Conservation (phyloP, 2,888 invertebrate species). For the Lithophane socia region DNA sequence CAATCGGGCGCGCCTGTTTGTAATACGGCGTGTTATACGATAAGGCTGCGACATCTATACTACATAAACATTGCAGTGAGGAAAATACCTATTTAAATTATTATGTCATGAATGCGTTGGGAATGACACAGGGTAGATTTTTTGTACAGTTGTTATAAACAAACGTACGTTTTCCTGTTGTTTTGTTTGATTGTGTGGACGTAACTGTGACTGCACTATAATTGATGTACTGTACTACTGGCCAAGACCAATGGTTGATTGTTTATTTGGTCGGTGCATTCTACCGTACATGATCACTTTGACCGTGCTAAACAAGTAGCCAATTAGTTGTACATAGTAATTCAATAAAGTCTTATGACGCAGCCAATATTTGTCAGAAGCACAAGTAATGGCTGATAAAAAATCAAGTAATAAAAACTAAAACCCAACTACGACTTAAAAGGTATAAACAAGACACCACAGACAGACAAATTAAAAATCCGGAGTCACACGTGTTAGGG, state of each 20-base stretch:
- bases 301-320: conserved; percentile 34
- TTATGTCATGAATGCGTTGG: conserved; percentile 6
- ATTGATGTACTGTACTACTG: conserved; percentile 24
- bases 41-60: no score
- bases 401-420: no score
- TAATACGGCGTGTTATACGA: no score
- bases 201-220: conserved; percentile 28
- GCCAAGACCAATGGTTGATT: conserved; percentile 53
- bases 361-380: neutral
- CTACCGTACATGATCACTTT: conserved; percentile 52
- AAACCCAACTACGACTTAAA: no score
- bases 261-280: conserved; percentile 35
- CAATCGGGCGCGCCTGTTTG: no score
- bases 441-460: no score
- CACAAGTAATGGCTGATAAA: neutral
- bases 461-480: no score
- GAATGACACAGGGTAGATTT: conserved; percentile 19
- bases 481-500: no score
- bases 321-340: conserved; percentile 17
- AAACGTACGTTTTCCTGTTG: conserved; percentile 46
- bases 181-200: conserved; percentile 18
- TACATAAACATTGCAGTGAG: neutral
- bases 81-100: conserved; percentile 4
- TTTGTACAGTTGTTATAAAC: conserved; percentile 17
- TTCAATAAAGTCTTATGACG: conserved; percentile 8